Percentiles rank a stretch among this genome's conserved stretches.
These are phyloP conservation scores for Nyctibius bracteatus DNA, from an alignment of 2,113 vertebrate species.

Conservation along the genomic window DNA sequence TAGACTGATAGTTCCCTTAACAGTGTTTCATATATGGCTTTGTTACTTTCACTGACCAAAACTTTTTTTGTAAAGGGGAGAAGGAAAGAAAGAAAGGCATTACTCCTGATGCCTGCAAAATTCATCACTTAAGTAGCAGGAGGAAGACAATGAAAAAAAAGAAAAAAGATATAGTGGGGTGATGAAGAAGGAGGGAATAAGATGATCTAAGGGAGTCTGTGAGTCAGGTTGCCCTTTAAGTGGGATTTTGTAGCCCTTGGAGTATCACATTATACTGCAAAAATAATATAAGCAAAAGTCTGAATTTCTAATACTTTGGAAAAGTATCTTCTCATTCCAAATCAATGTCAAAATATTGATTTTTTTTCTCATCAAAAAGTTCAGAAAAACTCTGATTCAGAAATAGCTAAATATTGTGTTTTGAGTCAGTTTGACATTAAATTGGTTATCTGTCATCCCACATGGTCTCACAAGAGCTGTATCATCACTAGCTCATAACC, in stretches of 20 bases:
- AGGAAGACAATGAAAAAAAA: background rate
- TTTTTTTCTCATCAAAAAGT: conserved; percentile 5
- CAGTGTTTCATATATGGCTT: background rate
- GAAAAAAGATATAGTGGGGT: background rate
- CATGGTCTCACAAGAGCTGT: conserved; percentile 32
- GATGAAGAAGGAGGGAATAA: background rate
- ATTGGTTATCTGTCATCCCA: conserved; percentile 35
- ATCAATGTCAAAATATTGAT: conserved; percentile 34
- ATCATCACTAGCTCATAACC: conserved; percentile 13
- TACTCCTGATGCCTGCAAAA: background rate
- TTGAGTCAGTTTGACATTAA: conserved; percentile 34
- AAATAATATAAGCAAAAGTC: background rate
- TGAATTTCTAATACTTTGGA: background rate
- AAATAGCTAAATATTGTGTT: conserved; percentile 49
- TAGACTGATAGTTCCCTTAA: background rate
- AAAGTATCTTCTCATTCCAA: conserved; percentile 19
- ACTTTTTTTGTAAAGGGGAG: background rate
- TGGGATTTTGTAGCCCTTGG: background rate
- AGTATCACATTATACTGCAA: background rate
- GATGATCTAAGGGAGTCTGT: background rate
- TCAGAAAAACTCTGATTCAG: conserved; percentile 21
- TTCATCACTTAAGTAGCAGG: background rate
- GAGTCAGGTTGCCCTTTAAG: background rate
- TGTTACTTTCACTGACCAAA: background rate
- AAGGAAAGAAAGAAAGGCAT: background rate